phyloP scores from a whole-genome alignment of 2,797 vertebrate genomes.

The Atherinosoma microstoma region DNA sequence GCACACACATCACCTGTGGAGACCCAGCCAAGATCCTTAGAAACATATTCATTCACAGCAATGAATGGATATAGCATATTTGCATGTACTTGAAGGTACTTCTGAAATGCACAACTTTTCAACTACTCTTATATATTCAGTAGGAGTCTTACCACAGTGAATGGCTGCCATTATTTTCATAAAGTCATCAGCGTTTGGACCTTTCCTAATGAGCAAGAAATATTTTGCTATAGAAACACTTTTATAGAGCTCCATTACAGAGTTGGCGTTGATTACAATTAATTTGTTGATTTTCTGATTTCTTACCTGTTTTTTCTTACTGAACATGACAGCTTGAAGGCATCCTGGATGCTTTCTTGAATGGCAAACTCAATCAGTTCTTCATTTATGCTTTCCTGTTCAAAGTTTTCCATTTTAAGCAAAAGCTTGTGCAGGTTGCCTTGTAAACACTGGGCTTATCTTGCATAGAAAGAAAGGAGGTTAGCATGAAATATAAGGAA shows the following conservation, averaged over 20 bases:
- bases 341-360: conserved; percentile 87
- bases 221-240: neutral
- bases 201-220: conserved; percentile 71
- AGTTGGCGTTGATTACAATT: neutral
- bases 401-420: conserved; percentile 80
- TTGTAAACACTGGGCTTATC: neutral
- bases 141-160: conserved; percentile 80
- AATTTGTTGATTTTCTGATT: neutral
- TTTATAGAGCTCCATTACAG: neutral
- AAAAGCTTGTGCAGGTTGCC: neutral
- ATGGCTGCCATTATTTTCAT: conserved; percentile 85
- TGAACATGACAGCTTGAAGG: conserved; percentile 64
- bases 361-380: conserved; percentile 85
- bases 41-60: neutral
- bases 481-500: neutral
- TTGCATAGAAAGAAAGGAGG: neutral
- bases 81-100: neutral
- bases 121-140: neutral
- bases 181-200: conserved; percentile 80
- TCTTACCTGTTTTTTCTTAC: conserved; percentile 79
- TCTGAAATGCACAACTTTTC: neutral
- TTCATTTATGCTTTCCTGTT: conserved; percentile 79
- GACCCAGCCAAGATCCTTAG: conserved; percentile 8
- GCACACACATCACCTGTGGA: conserved; percentile 81
- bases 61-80: neutral